A percentile compares a stretch with the other conserved stretches of the same genome.
Conservation (phyloP, 2,113 vertebrate genomes). For the Callaeas wilsoni region DNA sequence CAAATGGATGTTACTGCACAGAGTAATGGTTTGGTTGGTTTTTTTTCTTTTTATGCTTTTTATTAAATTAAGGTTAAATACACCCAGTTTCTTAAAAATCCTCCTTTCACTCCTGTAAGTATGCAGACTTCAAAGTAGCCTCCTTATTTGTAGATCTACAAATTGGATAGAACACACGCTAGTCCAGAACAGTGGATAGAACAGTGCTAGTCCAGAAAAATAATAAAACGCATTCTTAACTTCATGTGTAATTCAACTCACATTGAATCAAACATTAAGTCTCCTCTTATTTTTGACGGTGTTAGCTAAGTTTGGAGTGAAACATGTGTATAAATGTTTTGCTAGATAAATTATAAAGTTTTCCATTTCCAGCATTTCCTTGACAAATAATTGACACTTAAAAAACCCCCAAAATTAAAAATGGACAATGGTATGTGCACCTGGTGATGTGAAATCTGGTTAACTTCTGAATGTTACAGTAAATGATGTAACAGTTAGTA, state of each 20-base stretch:
- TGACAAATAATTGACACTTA: background rate
- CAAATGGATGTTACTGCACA: background rate
- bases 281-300: background rate
- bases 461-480: background rate
- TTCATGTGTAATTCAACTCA: background rate
- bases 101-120: background rate
- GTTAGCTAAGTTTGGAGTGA: background rate
- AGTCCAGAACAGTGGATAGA: too few species aligned
- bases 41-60: background rate
- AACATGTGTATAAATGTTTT: background rate
- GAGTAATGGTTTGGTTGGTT: too few species aligned
- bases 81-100: background rate
- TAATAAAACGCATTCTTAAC: background rate
- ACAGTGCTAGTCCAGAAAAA: background rate
- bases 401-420: background rate
- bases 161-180: background rate
- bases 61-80: constrained; percentile 6
- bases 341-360: background rate
- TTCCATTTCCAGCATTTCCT: background rate
- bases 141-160: background rate
- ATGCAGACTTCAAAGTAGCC: background rate
- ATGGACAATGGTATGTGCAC: too few species aligned
- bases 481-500: background rate
- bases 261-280: background rate
- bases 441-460: background rate